A percentile compares a stretch with the other conserved stretches of the same genome.
phyloP scores from a whole-genome alignment of 2,888 invertebrate genomes.

The Torymus texanus region DNA sequence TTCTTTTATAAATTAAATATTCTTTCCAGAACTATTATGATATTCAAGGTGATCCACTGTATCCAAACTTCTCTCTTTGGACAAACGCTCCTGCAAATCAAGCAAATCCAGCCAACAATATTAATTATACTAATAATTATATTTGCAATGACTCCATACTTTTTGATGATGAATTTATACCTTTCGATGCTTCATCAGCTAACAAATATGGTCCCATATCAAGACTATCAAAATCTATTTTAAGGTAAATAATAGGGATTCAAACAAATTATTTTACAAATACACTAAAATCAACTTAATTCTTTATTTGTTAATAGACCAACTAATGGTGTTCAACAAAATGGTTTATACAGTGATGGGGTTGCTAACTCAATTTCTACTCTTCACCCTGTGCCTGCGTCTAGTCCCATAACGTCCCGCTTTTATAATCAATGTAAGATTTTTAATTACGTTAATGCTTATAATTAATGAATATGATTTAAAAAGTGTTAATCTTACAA shows the following conservation, averaged over 20 bases:
- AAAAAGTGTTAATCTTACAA: neutral
- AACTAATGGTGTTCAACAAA: conserved; percentile 65
- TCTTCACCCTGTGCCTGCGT: conserved; percentile 76
- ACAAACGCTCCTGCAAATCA: conserved; percentile 67
- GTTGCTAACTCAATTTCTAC: conserved; percentile 69
- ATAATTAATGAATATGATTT: conserved; percentile 2
- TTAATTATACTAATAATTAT: conserved; percentile 71
- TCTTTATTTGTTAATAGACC: conserved; percentile 39
- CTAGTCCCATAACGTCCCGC: conserved; percentile 76
- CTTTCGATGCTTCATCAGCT: conserved; percentile 81
- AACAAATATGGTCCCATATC: conserved; percentile 85
- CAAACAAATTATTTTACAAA: conserved; percentile 6
- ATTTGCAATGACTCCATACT: conserved; percentile 78
- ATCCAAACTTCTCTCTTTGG: conserved; percentile 72
- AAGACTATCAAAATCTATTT: conserved; percentile 69
- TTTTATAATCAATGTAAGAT: conserved; percentile 74
- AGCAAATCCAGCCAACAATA: conserved; percentile 64
- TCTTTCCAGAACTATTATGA: conserved; percentile 68
- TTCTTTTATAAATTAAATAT: neutral
- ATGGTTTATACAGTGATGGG: conserved; percentile 71
- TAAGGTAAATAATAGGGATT: conserved; percentile 62
- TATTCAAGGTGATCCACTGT: conserved; percentile 65
- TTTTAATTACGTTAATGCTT: conserved; percentile 9
- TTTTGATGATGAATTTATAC: conserved; percentile 81
- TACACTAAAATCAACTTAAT: neutral